Conservation (phyloP, 1,140 invertebrate species). For the Eurytemora carolleeae region DNA sequence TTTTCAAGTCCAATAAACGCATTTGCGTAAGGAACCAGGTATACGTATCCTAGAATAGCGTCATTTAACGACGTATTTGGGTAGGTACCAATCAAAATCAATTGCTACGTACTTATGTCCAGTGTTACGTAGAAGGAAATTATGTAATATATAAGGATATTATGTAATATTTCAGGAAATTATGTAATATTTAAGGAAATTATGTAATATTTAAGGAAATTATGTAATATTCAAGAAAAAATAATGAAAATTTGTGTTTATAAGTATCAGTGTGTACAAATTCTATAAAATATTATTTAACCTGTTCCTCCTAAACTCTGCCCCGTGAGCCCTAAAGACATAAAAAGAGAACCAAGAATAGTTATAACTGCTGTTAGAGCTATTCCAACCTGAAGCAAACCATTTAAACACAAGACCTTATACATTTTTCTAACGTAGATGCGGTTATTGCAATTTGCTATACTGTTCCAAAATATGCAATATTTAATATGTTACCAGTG, state of each 20-base stretch:
- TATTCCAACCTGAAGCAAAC: conserved; percentile 1
- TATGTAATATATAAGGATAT: neutral
- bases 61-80: neutral
- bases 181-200: conserved; percentile 75
- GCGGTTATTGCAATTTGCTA: too few relatives aligned
- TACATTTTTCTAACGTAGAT: too few relatives aligned
- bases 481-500: too few relatives aligned
- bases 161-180: conserved; percentile 31
- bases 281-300: neutral
- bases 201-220: conserved; percentile 22
- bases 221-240: neutral
- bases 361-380: neutral
- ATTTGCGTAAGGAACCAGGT: conserved; percentile 81
- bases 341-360: neutral
- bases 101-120: too few relatives aligned
- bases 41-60: conserved; percentile 22
- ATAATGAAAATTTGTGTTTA: neutral
- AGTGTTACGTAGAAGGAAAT: too few relatives aligned
- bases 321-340: conserved; percentile 4
- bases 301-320: neutral
- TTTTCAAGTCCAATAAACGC: conserved; percentile 90
- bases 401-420: too few relatives aligned
- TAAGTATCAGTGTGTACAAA: neutral
- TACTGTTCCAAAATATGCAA: too few relatives aligned
- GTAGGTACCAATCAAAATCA: neutral